phyloP scores from a whole-genome alignment of 2,888 invertebrate species.

The Mylabris sibirica region DNA sequence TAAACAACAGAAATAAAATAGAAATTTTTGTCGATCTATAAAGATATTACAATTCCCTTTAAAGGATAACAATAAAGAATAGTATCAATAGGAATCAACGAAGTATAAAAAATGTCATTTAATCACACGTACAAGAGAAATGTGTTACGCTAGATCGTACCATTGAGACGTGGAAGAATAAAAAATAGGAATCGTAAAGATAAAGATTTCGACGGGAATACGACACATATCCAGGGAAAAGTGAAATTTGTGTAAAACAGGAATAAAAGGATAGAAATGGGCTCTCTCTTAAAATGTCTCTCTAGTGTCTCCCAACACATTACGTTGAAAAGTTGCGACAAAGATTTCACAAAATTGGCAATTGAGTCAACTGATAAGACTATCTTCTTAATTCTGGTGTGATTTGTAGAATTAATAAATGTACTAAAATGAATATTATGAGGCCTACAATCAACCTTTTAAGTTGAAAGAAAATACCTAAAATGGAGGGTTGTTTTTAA shows the following conservation, averaged over 20 bases:
- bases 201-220: not conserved
- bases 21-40: not conserved
- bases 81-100: not conserved
- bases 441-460: not conserved
- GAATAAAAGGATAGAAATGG: not conserved
- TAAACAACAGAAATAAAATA: not conserved
- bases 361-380: not conserved
- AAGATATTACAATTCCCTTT: not conserved
- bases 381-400: too few relatives aligned
- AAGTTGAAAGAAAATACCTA: not conserved
- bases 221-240: not conserved
- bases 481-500: not conserved
- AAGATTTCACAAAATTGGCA: not conserved
- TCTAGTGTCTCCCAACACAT: not conserved
- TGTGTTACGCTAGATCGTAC: not conserved
- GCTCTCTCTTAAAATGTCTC: not conserved
- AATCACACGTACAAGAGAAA: not conserved
- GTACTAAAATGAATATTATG: not conserved
- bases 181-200: not conserved
- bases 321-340: not conserved
- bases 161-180: not conserved
- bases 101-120: not conserved
- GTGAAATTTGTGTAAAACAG: not conserved
- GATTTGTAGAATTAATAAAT: too few relatives aligned
- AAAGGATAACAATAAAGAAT: not conserved